phyloP scores from a whole-genome alignment of 1,140 invertebrate species.

The Drosophila orena region DNA sequence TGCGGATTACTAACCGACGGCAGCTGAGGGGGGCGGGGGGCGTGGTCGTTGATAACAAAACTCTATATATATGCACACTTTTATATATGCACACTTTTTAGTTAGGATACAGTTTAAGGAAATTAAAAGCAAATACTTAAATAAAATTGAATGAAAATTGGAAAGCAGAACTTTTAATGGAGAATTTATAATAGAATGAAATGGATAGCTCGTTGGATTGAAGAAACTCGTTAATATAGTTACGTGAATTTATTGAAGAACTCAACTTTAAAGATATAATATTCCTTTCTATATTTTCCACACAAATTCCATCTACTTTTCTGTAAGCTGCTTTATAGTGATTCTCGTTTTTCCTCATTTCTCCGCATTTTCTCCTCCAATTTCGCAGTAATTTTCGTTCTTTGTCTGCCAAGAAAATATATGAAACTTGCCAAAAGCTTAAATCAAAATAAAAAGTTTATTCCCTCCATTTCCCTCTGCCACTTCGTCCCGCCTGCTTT shows the following conservation, averaged over 20 bases:
- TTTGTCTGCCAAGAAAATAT: constrained; percentile 58
- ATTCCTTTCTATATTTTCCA: background rate
- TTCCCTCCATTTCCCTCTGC: constrained; percentile 17
- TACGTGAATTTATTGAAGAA: background rate
- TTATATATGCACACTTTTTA: constrained; percentile 40
- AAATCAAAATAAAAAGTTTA: constrained; percentile 57
- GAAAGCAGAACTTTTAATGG: constrained; percentile 1
- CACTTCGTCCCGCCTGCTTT: constrained; percentile 4
- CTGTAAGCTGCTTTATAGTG: constrained; percentile 14
- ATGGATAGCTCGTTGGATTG: background rate
- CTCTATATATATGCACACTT: constrained; percentile 33
- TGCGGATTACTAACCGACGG: constrained; percentile 44
- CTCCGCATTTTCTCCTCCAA: constrained; percentile 5
- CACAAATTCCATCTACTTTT: background rate
- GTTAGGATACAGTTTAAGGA: constrained; percentile 47
- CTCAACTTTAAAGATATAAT: background rate
- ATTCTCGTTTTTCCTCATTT: background rate
- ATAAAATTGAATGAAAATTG: constrained; percentile 7
- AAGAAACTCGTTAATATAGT: background rate
- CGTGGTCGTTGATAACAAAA: constrained; percentile 28
- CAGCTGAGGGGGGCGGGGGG: constrained; percentile 12
- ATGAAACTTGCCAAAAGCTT: constrained; percentile 51
- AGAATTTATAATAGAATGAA: constrained; percentile 40
- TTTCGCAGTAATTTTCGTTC: constrained; percentile 32
- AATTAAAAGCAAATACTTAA: constrained; percentile 17